Conservation (phyloP, 2,797 vertebrate genomes). For the Simalia tracyae region DNA sequence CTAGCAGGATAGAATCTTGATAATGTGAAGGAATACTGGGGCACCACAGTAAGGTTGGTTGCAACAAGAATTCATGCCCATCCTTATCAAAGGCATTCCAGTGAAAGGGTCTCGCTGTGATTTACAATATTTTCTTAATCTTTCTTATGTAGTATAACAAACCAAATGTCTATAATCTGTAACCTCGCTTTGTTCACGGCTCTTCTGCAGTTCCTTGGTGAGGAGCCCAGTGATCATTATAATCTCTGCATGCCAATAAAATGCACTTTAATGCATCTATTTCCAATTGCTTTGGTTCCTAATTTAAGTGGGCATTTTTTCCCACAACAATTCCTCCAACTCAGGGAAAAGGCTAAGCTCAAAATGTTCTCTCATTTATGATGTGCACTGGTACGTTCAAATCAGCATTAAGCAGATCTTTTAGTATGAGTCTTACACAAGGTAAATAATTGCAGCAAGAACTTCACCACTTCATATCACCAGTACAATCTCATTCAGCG, state of each 20-base stretch:
- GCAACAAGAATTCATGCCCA: background rate
- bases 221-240: background rate
- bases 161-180: background rate
- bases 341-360: background rate
- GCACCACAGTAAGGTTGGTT: background rate
- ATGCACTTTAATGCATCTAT: background rate
- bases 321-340: background rate
- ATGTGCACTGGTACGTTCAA: background rate
- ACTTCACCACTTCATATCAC: background rate
- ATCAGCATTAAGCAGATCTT: background rate
- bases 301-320: background rate
- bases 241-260: background rate
- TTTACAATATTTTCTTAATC: background rate
- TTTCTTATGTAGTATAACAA: background rate
- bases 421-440: background rate
- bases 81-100: background rate
- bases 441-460: background rate
- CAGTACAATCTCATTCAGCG: background rate
- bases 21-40: background rate
- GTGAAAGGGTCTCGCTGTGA: background rate
- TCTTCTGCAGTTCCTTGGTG: background rate
- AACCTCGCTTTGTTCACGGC: background rate
- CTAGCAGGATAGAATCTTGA: background rate
- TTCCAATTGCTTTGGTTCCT: background rate
- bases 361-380: background rate